Evolutionary conservation across 2,113 vertebrate genomes (phyloP).

Genomic region (Globicephala melas): DNA sequence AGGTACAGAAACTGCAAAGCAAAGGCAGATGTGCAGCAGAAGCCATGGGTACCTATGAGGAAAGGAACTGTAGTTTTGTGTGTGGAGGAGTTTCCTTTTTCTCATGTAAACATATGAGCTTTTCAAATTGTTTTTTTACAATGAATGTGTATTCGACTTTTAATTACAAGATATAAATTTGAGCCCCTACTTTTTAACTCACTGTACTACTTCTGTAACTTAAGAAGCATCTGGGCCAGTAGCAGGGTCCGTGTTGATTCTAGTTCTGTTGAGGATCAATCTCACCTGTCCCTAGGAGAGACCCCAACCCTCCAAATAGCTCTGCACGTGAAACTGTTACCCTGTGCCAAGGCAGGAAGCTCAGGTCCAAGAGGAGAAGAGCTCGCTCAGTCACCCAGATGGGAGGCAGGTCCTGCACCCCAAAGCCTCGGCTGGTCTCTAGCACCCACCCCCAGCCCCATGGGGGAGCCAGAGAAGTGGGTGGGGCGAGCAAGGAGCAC

Average conservation of each 20-base stretch:
- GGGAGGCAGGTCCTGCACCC: background rate
- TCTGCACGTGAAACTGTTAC: no score
- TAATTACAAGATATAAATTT: background rate
- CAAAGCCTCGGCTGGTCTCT: background rate
- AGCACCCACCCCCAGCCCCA: background rate
- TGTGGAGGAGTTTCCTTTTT: background rate
- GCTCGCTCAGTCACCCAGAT: no score
- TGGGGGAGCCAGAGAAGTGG: background rate
- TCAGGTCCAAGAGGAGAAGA: background rate
- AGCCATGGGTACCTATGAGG: background rate
- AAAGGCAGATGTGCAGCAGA: background rate
- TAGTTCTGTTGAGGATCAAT: background rate
- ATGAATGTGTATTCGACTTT: background rate
- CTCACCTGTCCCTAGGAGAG: background rate
- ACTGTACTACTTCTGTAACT: background rate
- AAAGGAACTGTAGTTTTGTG: accelerated
- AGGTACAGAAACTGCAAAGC: no score
- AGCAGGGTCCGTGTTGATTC: background rate
- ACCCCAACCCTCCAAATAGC: background rate
- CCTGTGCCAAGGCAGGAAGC: background rate
- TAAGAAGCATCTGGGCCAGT: background rate
- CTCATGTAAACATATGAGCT: background rate
- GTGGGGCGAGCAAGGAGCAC: background rate
- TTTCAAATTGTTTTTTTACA: background rate
- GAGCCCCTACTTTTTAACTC: background rate